phyloP scores from a whole-genome alignment of 2,113 vertebrate genomes.

The Boleophthalmus pectinirostris region DNA sequence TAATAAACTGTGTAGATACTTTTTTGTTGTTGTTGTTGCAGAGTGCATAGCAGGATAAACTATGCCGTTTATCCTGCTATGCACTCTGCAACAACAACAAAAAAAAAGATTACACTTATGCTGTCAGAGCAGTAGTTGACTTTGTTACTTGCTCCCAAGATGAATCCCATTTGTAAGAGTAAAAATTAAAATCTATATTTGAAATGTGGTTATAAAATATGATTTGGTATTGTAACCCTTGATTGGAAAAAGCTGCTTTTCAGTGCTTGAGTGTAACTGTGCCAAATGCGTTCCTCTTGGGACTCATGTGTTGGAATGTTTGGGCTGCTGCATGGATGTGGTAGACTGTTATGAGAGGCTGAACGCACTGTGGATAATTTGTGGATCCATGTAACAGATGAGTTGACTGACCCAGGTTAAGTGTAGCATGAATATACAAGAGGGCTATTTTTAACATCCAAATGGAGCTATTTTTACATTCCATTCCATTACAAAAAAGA shows the following conservation, averaged over 20 bases:
- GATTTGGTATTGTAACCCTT: conserved; percentile 5
- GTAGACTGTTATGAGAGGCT: conserved; percentile 31
- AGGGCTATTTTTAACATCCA: conserved; percentile 41
- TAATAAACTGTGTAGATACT: not conserved
- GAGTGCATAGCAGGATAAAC: conserved; percentile 10
- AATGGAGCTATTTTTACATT: conserved; percentile 24
- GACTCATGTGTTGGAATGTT: conserved; percentile 37
- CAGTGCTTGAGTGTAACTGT: conserved; percentile 42
- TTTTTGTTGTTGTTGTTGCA: conserved; percentile 13
- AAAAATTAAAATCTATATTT: not conserved
- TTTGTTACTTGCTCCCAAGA: no score
- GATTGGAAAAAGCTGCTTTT: conserved; percentile 24
- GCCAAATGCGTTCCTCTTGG: conserved; percentile 23
- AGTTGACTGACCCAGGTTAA: conserved; percentile 53
- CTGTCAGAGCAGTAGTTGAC: conserved; percentile 35
- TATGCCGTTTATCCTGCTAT: no score
- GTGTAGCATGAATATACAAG: conserved; percentile 28
- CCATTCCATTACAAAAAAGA: not conserved
- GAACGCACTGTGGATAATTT: conserved; percentile 15
- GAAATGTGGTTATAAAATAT: conserved; percentile 33
- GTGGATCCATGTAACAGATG: conserved; percentile 18
- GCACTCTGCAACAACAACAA: no score
- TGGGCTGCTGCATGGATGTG: conserved; percentile 21
- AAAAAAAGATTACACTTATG: conserved; percentile 8
- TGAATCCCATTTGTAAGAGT: conserved; percentile 22